Evolutionary conservation across 1,140 invertebrate genomes (phyloP).

Genomic region (Monomorium pharaonis): DNA sequence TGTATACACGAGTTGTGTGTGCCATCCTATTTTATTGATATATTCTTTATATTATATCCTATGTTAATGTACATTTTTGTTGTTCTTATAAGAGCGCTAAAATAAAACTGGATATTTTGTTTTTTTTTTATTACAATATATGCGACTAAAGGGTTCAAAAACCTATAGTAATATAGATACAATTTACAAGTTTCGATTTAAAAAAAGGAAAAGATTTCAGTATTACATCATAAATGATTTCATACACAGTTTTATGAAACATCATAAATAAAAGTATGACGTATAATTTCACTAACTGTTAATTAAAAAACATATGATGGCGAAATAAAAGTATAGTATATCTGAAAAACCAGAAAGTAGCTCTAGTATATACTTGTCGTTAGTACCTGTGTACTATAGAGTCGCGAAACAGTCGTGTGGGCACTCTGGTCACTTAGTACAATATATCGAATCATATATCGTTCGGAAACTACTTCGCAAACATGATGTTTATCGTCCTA

Average conservation of each 20-base stretch:
- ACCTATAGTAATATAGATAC: constrained; percentile 80
- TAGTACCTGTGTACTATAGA: constrained; percentile 55
- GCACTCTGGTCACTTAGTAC: constrained; percentile 71
- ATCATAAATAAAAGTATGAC: constrained; percentile 65
- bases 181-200: constrained; percentile 77
- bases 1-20: constrained; percentile 75
- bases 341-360: constrained; percentile 48
- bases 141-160: constrained; percentile 68
- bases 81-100: constrained; percentile 79
- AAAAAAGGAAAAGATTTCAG: constrained; percentile 13
- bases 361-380: constrained; percentile 54
- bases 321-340: constrained; percentile 62
- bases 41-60: constrained; percentile 78
- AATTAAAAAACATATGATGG: constrained; percentile 62
- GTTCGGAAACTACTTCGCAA: constrained; percentile 63
- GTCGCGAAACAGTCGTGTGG: constrained; percentile 64
- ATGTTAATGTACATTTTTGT: constrained; percentile 83
- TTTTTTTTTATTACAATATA: constrained; percentile 75
- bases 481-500: constrained; percentile 58
- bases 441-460: constrained; percentile 67
- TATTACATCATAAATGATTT: constrained; percentile 69
- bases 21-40: constrained; percentile 80
- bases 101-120: constrained; percentile 80
- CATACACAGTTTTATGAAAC: constrained; percentile 63
- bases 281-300: constrained; percentile 60